Base-by-base conservation (phyloP, 1,140 invertebrate species). In the Drosophila repleta region DNA sequence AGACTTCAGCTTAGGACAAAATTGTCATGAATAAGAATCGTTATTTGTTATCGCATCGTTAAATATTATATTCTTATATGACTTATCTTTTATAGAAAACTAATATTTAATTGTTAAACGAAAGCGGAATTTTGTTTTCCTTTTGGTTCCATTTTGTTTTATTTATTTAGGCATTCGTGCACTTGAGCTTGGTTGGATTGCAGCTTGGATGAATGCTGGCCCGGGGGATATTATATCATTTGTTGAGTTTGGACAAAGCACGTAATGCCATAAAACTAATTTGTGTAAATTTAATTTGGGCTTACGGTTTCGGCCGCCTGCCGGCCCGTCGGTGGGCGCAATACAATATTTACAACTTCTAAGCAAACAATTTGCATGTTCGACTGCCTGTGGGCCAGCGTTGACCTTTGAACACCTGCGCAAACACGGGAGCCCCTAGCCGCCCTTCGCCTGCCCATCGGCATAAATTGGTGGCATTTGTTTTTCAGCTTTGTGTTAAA, bases 311-410 rank as follows among this genome's bases (percentile, higher is more conserved):
- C 24, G 26, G 11, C n/a, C 24, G 8, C 26, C 29, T 74, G 66
- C 13, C n/a, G 48, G 8, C 26, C 29, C 74, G 66, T 76, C 48
- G 68, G 46, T 73, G 73, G 55, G 58, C 66, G 51, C 77, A 82
- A 74, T 87, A 67, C 87, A 88, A 88, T 88, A 87, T 87, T 87
- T 87, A 87, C 82, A 87, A 87, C 82, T 81, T 87, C 70, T 82
- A 71, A 87, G 82, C 82, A 87, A 87, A 88, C 78, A 87, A 79
- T 79, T 82, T 82, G 75, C 74, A 52, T 74, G 77, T 61, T 72
- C 55, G 76, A 46, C 11, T 41, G 70, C 43, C 46, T 43, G 20
- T 41, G 13, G 53, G 46, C 24, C 53, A n/a, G 11, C 56, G 53
- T 58, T 75, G 79, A 69, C 67, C 70, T 68, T 62, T 76, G 87